Percentiles rank a stretch among this genome's conserved stretches.
Conservation (phyloP, 37 sponge, comb jelly and placozoan genomes). For the Diacarnus erythraeanus region DNA sequence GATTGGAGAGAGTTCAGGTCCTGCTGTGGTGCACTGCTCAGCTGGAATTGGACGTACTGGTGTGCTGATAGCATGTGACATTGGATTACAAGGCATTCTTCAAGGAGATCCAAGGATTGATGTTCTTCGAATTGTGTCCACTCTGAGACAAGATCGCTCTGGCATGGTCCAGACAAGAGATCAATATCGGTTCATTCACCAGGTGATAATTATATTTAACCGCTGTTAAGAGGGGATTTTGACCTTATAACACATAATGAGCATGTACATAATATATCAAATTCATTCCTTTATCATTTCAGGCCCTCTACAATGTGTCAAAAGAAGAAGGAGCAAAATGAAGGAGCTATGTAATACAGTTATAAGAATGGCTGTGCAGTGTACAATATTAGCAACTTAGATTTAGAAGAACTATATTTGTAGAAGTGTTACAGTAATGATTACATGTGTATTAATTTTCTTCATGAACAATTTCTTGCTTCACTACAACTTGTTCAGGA, state of each 20-base stretch:
- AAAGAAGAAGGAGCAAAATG: conserved; percentile 18
- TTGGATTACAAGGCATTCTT: conserved; percentile 54
- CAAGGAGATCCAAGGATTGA: conserved; percentile 56
- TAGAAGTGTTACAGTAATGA: no score
- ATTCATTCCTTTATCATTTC: not conserved
- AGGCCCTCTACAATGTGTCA: conserved; percentile 56
- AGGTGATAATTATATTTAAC: no score
- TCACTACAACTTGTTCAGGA: no score
- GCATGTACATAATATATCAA: no score
- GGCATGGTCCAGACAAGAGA: conserved; percentile 85
- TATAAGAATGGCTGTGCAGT: no score
- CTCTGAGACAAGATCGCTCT: conserved; percentile 79
- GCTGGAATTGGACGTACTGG: conserved; percentile 90
- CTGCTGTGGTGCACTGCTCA: conserved; percentile 81
- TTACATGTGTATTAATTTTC: no score
- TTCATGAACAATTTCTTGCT: no score
- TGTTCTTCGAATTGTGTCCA: conserved; percentile 64
- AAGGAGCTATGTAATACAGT: no score
- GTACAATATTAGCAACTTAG: no score
- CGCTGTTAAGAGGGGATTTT: no score
- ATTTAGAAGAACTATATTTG: no score
- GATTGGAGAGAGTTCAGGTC: conserved; percentile 39
- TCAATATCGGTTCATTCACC: conserved; percentile 74
- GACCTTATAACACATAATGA: no score
- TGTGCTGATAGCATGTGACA: conserved; percentile 62